These are phyloP conservation scores for Myodes glareolus DNA, from an alignment of 2,113 vertebrate species.

Conservation along the genomic window DNA sequence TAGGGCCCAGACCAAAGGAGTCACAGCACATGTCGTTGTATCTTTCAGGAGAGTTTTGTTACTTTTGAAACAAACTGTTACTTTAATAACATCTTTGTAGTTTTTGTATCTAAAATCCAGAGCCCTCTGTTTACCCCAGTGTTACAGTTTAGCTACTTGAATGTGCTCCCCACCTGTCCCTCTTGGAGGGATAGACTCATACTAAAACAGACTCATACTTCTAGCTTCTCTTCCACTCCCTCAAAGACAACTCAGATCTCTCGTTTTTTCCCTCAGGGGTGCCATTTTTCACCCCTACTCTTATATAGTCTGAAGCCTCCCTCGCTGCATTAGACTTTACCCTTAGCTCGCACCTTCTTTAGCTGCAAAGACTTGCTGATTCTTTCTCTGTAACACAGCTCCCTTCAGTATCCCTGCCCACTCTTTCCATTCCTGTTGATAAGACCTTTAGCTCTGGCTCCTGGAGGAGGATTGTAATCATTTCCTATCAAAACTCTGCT, in stretches of 20 bases:
- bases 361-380: conserved; percentile 7
- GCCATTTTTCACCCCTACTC: background rate
- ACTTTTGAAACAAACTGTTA: conserved; percentile 28
- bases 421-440: conserved; percentile 3
- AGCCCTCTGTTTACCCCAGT: background rate
- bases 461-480: background rate
- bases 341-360: background rate
- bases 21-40: background rate
- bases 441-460: background rate
- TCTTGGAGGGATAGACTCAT: too few species aligned
- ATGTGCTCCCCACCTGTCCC: background rate
- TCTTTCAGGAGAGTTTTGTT: conserved; percentile 53
- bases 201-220: conserved; percentile 53
- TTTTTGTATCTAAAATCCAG: conserved; percentile 58
- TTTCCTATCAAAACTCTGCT: background rate
- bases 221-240: background rate
- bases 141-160: background rate
- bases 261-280: conserved; percentile 13
- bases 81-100: background rate
- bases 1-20: background rate
- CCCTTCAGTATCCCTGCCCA: background rate
- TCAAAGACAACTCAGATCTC: background rate
- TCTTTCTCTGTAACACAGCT: background rate
- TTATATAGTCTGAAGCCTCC: background rate
- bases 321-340: background rate